Percentiles rank a stretch among this genome's conserved stretches.
Evolutionary conservation across 2,113 vertebrate genomes (phyloP).

Genomic region (Tinamus guttatus): DNA sequence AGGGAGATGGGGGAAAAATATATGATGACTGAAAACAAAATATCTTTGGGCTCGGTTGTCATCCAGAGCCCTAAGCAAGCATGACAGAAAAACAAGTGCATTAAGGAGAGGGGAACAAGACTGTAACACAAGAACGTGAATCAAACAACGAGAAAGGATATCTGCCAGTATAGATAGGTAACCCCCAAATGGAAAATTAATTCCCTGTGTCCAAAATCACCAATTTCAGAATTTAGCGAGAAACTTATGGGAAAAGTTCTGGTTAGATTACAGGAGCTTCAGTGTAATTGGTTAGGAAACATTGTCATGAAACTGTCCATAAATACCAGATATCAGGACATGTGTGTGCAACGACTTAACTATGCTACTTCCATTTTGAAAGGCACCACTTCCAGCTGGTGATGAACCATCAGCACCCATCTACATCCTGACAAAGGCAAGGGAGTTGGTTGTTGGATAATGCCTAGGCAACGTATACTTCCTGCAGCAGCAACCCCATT

Average conservation of each 20-base stretch:
- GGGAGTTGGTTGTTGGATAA: not conserved
- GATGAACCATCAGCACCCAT: not conserved
- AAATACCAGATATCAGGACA: rapidly evolving
- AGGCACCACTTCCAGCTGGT: not conserved
- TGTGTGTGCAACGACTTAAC: rapidly evolving
- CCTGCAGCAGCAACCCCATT: rapidly evolving
- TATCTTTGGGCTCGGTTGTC: not conserved
- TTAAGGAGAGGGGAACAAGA: not conserved
- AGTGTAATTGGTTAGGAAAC: not conserved
- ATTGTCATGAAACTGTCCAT: not conserved
- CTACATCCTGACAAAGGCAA: too few species aligned
- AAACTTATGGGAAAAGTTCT: not conserved
- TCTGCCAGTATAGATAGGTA: rapidly evolving
- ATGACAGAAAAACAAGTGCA: too few species aligned
- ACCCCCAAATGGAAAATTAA: not conserved
- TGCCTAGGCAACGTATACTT: not conserved
- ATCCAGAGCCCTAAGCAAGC: not conserved
- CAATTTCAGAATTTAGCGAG: not conserved
- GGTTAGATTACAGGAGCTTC: too few species aligned
- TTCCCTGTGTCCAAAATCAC: not conserved
- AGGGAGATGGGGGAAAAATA: not conserved
- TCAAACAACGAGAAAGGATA: not conserved
- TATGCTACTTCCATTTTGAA: not conserved
- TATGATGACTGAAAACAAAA: not conserved
- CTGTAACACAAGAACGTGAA: rapidly evolving